Evolutionary conservation across 2,113 vertebrate genomes (phyloP).

Genomic region (Trinectes maculatus): DNA sequence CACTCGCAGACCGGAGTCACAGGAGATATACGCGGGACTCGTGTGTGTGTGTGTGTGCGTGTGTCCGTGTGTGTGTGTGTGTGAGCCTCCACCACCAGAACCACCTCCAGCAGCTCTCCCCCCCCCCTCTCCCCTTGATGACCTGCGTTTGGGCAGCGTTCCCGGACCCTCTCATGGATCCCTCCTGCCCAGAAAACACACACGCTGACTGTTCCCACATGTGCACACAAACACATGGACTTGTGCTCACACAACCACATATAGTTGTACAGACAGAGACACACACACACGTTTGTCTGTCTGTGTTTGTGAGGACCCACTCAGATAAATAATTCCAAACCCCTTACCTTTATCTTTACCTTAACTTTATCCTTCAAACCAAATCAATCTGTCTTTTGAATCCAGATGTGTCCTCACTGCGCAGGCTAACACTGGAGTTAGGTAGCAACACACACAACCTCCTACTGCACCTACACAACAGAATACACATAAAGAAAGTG

Average conservation of each 20-base stretch:
- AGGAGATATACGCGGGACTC: slow-evolving; percentile 45
- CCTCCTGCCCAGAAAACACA: slow-evolving; percentile 63
- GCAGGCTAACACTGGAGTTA: not conserved
- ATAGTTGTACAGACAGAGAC: too few species aligned
- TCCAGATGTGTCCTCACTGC: not conserved
- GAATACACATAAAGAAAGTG: too few species aligned
- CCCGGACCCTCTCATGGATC: slow-evolving; percentile 69
- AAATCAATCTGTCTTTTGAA: not conserved
- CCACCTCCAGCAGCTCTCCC: slow-evolving; percentile 38
- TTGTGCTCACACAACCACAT: slow-evolving; percentile 18
- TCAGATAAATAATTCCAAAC: not conserved
- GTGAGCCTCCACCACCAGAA: slow-evolving; percentile 46
- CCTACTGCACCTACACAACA: not conserved
- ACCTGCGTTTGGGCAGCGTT: slow-evolving; percentile 62
- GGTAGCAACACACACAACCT: not conserved
- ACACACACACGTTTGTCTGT: slow-evolving; percentile 4
- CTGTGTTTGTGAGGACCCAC: too few species aligned
- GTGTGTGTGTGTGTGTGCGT: too few species aligned
- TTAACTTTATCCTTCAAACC: not conserved
- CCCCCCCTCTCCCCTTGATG: slow-evolving; percentile 61
- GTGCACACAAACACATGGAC: slow-evolving; percentile 30
- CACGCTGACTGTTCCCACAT: slow-evolving; percentile 29
- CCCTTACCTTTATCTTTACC: not conserved
- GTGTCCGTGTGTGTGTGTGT: too few species aligned
- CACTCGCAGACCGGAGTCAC: slow-evolving; percentile 42